Percentiles rank a stretch among this genome's conserved stretches.
Conservation (phyloP, 2,888 invertebrate species). For the Blastobasis adustella region DNA sequence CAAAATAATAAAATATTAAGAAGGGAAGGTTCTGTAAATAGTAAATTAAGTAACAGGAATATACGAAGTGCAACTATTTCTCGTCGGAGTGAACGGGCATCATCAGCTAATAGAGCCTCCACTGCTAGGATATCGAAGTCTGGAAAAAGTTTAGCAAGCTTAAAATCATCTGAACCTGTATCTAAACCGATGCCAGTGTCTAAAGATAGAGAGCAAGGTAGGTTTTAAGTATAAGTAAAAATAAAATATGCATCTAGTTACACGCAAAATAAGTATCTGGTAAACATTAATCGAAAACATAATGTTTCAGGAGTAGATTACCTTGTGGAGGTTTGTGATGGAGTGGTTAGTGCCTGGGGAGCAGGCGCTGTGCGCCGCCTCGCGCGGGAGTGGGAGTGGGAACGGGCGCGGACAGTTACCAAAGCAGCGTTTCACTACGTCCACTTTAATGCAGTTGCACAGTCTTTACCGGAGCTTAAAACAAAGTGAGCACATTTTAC, state of each 20-base stretch:
- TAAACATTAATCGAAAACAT: too few relatives aligned
- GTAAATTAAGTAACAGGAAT: conserved; percentile 50
- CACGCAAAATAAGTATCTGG: too few relatives aligned
- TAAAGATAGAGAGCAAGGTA: conserved; percentile 84
- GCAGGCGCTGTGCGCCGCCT: conserved; percentile 90
- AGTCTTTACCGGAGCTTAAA: conserved; percentile 83
- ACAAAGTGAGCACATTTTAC: conserved; percentile 51
- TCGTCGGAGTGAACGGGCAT: conserved; percentile 56
- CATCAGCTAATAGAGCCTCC: conserved; percentile 75
- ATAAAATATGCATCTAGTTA: background rate
- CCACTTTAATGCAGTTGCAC: conserved; percentile 87
- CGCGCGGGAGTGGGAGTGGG: conserved; percentile 86
- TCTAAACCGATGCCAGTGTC: conserved; percentile 59
- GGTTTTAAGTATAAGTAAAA: background rate
- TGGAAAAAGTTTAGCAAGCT: conserved; percentile 59
- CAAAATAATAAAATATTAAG: conserved; percentile 51
- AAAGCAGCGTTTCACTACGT: conserved; percentile 91
- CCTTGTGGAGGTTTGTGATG: conserved; percentile 89
- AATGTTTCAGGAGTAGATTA: conserved; percentile 84
- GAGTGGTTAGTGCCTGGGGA: conserved; percentile 88
- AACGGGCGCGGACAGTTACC: conserved; percentile 85
- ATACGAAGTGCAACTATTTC: conserved; percentile 68
- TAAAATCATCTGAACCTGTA: conserved; percentile 68
- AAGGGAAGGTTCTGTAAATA: conserved; percentile 55
- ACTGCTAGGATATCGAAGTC: conserved; percentile 76